Evolutionary conservation across 2,113 vertebrate species (phyloP), one percentile per base, ranked within the genome.

Genomic region (Cyphomyrus plagiostoma): DNA sequence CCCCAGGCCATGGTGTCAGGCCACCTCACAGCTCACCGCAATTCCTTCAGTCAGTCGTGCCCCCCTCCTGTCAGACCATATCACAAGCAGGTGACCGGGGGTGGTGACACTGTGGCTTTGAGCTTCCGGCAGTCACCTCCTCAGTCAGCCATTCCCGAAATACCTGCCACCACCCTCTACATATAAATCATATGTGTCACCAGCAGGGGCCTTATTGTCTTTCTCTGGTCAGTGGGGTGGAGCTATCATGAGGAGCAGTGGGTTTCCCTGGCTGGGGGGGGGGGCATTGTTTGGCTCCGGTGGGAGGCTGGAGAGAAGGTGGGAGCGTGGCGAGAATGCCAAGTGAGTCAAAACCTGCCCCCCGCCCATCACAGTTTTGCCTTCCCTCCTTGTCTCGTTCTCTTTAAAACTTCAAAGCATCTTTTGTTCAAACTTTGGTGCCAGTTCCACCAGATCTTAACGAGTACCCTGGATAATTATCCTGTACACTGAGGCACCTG

Each of bases 141-240:
- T 17, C 15, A 70, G 30, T 30, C 23, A 74, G 42, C 21, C 15
- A 45, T 46, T 35, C 17, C 30, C 13, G 2, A 9, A 9, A 39
- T 56, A 26, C 15, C 23, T 19, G 17, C 85, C 49, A 5, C 19
- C 52, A 49, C 26, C 21, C 80, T 89, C 50, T 83, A 21, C 58
- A 83, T 82, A 49, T 89, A 50, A 46, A 39, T 58, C 5, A 58
- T 70, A 70, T 30, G 39, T 9, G 35, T 46, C 30, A 89, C 80
- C 52, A 62, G 48, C 77, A 48, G 77, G 89, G 89, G 56, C 35
- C 89, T 48, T 89, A 84, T 84, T 85, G 77, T 89, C 30, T 50
- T 23, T 10, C 50, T 84, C 80, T 89, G 89, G 82, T 52, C 49
- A 84, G 66, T 15, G 52, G 80, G 48, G 3, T 2, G 19, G 39